phyloP scores from a whole-genome alignment of 2,113 vertebrate species.

The Trogon surrucura region DNA sequence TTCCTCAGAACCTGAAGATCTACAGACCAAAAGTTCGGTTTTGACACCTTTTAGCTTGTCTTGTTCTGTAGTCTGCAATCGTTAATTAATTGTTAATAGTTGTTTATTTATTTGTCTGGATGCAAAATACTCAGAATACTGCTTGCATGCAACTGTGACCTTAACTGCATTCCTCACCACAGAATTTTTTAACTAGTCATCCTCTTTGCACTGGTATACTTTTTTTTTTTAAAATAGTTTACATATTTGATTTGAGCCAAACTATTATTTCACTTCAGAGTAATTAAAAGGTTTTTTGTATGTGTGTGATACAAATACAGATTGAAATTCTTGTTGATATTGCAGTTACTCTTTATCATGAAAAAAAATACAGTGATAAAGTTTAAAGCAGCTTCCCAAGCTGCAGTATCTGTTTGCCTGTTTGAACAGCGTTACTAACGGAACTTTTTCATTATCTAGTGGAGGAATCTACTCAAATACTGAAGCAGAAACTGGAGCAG shows the following conservation, averaged over 20 bases:
- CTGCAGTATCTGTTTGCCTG: rapidly evolving
- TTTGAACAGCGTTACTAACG: background rate
- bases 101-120: background rate
- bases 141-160: background rate
- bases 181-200: background rate
- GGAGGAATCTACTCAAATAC: background rate
- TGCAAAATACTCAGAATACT: background rate
- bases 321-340: background rate
- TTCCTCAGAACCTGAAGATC: background rate
- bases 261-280: background rate
- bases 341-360: background rate
- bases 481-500: background rate
- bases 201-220: background rate
- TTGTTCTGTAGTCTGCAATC: background rate
- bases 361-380: background rate
- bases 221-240: background rate
- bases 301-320: background rate
- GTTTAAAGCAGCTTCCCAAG: background rate
- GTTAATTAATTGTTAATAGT: background rate
- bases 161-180: background rate
- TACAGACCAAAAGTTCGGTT: background rate
- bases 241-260: background rate
- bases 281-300: background rate
- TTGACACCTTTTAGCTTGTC: background rate
- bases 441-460: background rate